Evolutionary conservation across 2,113 vertebrate species (phyloP).

Genomic region (Carassius carassius): DNA sequence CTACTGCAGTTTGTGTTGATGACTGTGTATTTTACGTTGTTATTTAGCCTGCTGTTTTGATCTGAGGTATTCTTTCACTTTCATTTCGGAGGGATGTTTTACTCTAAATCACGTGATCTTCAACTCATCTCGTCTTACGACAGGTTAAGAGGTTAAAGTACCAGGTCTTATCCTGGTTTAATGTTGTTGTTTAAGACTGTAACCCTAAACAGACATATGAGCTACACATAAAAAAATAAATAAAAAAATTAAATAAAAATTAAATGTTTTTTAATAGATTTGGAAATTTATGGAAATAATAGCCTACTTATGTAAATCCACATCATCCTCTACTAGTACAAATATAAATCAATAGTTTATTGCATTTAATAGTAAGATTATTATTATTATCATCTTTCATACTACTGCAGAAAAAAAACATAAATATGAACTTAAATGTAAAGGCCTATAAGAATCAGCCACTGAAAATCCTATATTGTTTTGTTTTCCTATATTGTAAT

Average conservation of each 20-base stretch:
- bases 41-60: not conserved
- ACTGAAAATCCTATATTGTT: too few relatives aligned
- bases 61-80: conserved; percentile 2
- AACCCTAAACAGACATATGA: not conserved
- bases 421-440: not conserved
- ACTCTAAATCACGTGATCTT: conserved; percentile 49
- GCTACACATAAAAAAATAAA: not conserved
- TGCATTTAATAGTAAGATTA: not conserved
- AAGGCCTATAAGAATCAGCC: not conserved
- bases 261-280: not conserved
- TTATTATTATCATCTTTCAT: not conserved
- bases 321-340: not conserved
- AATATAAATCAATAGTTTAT: not conserved
- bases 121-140: not conserved
- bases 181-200: not conserved
- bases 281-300: not conserved
- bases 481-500: too few relatives aligned
- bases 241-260: too few relatives aligned
- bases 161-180: not conserved
- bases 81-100: conserved; percentile 6
- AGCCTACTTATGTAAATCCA: not conserved
- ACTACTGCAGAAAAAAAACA: not conserved
- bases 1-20: not conserved
- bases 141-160: not conserved
- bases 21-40: too few relatives aligned